Percentiles rank a stretch among this genome's conserved stretches.
Conservation (phyloP, 2,797 vertebrate genomes). For the Sebastes oblongus region DNA sequence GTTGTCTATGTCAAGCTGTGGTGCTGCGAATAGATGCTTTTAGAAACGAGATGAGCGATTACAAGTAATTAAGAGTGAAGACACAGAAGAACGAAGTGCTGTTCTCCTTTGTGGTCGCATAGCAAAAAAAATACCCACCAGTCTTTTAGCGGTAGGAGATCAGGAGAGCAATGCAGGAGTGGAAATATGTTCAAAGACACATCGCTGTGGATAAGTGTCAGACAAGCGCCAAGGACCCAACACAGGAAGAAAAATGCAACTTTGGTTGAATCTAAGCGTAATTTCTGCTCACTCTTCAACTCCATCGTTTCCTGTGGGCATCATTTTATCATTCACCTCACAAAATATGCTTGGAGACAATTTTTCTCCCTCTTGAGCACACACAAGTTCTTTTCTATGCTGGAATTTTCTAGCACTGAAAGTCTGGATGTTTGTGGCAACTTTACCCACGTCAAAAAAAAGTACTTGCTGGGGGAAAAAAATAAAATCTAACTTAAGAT, state of each 20-base stretch:
- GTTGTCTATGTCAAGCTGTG: slow-evolving; percentile 52
- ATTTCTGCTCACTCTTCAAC: slow-evolving; percentile 43
- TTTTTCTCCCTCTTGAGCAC: slow-evolving; percentile 37
- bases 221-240: slow-evolving; percentile 2
- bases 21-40: slow-evolving; percentile 47
- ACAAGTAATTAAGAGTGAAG: slow-evolving; percentile 63
- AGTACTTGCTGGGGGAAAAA: not conserved
- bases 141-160: slow-evolving; percentile 1
- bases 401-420: slow-evolving; percentile 22
- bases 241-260: slow-evolving; percentile 14
- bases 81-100: slow-evolving; percentile 13
- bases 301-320: slow-evolving; percentile 44
- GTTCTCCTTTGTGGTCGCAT: slow-evolving; percentile 1
- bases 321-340: slow-evolving; percentile 65
- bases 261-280: slow-evolving; percentile 24
- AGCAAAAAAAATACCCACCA: slow-evolving; percentile 11
- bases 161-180: slow-evolving; percentile 8
- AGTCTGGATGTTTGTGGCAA: slow-evolving; percentile 49
- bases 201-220: slow-evolving; percentile 36
- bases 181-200: slow-evolving; percentile 37
- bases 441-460: slow-evolving; percentile 46
- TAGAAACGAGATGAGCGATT: slow-evolving; percentile 54
- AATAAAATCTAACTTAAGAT: slow-evolving; percentile 31
- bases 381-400: slow-evolving; percentile 13
- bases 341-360: slow-evolving; percentile 58